A percentile compares a stretch with the other conserved stretches of the same genome.
Conservation (phyloP, 2,888 invertebrate species). For the Nomada fabriciana region DNA sequence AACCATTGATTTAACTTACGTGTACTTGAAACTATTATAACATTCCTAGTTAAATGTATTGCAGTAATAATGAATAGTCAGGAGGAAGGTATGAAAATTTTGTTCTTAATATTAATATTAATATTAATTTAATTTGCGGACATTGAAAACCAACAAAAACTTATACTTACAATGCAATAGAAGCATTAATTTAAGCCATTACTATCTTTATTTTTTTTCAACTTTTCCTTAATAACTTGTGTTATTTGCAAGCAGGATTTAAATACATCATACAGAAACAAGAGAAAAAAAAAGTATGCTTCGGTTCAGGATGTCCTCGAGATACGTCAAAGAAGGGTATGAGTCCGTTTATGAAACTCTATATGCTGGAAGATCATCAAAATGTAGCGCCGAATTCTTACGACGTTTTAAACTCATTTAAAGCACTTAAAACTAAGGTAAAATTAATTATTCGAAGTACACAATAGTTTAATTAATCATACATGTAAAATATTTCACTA, state of each 20-base stretch:
- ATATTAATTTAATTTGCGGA: too few relatives aligned
- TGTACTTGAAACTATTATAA: not conserved
- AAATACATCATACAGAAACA: slow-evolving; percentile 75
- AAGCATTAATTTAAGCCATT: too few relatives aligned
- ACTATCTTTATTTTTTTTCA: too few relatives aligned
- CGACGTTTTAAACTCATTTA: slow-evolving; percentile 72
- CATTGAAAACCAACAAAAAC: too few relatives aligned
- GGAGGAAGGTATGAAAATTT: too few relatives aligned
- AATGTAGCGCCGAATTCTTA: slow-evolving; percentile 76
- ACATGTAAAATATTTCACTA: not conserved
- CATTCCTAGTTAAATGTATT: not conserved
- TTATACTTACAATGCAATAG: too few relatives aligned
- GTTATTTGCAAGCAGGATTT: slow-evolving; percentile 69
- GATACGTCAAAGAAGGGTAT: slow-evolving; percentile 74
- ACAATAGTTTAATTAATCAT: not conserved
- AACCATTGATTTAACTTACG: not conserved
- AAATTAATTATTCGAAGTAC: not conserved
- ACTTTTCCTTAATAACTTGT: not conserved
- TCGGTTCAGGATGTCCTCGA: slow-evolving; percentile 77
- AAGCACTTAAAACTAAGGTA: slow-evolving; percentile 74
- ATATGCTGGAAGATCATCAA: slow-evolving; percentile 73
- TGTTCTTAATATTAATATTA: too few relatives aligned
- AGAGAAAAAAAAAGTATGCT: slow-evolving; percentile 77
- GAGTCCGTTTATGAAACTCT: slow-evolving; percentile 76
- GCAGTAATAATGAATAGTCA: too few relatives aligned